Base-by-base conservation (phyloP, 1,140 invertebrate species). In the Drosophila pectinifera region DNA sequence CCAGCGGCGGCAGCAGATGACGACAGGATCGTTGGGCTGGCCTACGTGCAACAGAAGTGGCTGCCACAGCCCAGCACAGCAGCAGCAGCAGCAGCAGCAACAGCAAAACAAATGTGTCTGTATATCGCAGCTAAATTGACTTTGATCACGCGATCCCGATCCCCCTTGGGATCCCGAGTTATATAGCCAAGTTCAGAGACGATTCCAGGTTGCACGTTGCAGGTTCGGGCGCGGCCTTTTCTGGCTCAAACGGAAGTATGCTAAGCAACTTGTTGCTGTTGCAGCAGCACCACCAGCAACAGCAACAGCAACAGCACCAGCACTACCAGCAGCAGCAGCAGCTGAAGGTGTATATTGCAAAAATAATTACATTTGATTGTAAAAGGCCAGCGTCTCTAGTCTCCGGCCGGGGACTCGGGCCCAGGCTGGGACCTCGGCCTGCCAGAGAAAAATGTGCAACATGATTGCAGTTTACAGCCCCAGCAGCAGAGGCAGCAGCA, bases 291-390 rank as follows among this genome's bases (percentile, higher is more conserved):
- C 63, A 43, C 38, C 20, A 41, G 38, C 58, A 16, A 39, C 45
- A 45, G 62, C 39, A 63, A 41, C 39, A 31, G 64, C 81, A 84
- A 80, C 84, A 57, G 58, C 53, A 56, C 10, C 51, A 51, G 31
- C 63, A 43, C 38, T 16, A 41, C 42, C 58, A 16, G 39, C 45
- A 45, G 62, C 39, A 63, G 43, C 39, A 31, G 64, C 81, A 84
- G 85, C 84, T 90, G 77, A 89, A 89, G 84, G 84, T 89, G 84
- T 89, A 89, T 89, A 89, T 89, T 89, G 84, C 84, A 89, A 89
- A 89, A 89, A 89, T 89, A 89, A 89, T 89, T 89, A 89, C 84
- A 90, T 89, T 89, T 89, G 84, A 89, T 89, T 89, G 84, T 89
- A 89, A 89, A 89, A 89, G 84, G 80, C 84, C 80, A 84, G 73